phyloP scores from a whole-genome alignment of 2,113 vertebrate genomes.

The Sminthopsis crassicaudata region DNA sequence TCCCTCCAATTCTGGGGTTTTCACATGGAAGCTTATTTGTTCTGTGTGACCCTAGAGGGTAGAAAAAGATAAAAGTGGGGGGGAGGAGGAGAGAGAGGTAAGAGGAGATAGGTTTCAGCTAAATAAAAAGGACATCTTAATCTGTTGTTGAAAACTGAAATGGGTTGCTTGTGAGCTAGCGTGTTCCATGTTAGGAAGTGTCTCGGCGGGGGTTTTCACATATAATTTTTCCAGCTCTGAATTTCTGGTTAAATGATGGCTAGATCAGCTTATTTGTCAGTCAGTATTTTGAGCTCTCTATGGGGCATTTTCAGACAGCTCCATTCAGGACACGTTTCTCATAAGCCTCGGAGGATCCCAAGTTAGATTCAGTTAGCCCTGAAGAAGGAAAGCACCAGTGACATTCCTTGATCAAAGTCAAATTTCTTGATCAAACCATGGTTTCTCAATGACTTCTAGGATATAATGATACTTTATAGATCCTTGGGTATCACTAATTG shows the following conservation, averaged over 20 bases:
- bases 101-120: background rate
- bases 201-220: background rate
- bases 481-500: background rate
- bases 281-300: constrained; percentile 15
- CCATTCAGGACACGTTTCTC: background rate
- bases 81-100: background rate
- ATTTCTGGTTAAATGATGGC: background rate
- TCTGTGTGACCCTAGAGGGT: background rate
- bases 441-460: background rate
- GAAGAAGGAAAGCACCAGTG: background rate
- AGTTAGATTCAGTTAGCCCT: background rate
- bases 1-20: background rate
- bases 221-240: background rate
- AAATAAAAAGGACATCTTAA: background rate
- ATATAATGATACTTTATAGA: background rate
- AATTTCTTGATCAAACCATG: background rate
- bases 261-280: background rate
- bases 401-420: background rate
- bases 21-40: background rate
- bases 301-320: constrained; percentile 2
- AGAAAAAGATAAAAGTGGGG: background rate
- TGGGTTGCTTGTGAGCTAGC: background rate
- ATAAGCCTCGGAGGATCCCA: background rate
- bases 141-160: background rate
- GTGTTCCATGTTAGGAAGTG: background rate